phyloP scores from a whole-genome alignment of 2,888 invertebrate species.

The Opisthograptis luteolata region DNA sequence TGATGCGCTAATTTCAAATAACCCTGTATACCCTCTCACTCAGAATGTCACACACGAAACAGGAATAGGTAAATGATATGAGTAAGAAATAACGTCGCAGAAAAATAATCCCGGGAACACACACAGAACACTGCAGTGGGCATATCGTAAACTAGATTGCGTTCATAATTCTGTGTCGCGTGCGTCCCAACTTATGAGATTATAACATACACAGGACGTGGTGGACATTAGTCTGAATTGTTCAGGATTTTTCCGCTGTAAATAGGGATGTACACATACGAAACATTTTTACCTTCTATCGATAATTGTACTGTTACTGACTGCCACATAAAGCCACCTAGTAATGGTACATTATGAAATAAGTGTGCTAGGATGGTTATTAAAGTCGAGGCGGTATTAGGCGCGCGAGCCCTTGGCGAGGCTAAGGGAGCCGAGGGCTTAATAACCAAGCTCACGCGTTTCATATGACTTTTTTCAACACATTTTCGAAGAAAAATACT shows the following conservation, averaged over 20 bases:
- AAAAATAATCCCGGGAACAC: conserved; percentile 29
- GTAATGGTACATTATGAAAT: too few relatives aligned
- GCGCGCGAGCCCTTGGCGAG: too few relatives aligned
- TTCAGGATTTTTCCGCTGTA: conserved; percentile 16
- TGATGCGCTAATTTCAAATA: too few relatives aligned
- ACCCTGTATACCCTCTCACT: too few relatives aligned
- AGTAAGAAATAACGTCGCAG: conserved; percentile 5
- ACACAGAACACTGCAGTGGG: conserved; percentile 15
- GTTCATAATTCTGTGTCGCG: conserved; percentile 29
- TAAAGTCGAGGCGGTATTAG: too few relatives aligned
- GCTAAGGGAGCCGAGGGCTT: too few relatives aligned
- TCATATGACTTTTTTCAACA: too few relatives aligned
- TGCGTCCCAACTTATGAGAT: conserved; percentile 21
- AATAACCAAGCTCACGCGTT: too few relatives aligned
- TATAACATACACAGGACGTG: conserved; percentile 23
- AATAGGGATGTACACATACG: conserved; percentile 1
- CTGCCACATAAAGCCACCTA: too few relatives aligned
- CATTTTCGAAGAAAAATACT: too few relatives aligned
- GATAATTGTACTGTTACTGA: background rate
- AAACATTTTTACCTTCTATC: too few relatives aligned
- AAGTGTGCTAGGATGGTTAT: too few relatives aligned
- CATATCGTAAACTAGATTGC: conserved; percentile 35
- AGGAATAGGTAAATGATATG: conserved; percentile 12
- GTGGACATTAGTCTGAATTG: conserved; percentile 25
- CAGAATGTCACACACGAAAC: conserved; percentile 4